Percentiles rank a stretch among this genome's conserved stretches.
Evolutionary conservation across 1,140 invertebrate genomes (phyloP).

Genomic region (Lethrus apterus): DNA sequence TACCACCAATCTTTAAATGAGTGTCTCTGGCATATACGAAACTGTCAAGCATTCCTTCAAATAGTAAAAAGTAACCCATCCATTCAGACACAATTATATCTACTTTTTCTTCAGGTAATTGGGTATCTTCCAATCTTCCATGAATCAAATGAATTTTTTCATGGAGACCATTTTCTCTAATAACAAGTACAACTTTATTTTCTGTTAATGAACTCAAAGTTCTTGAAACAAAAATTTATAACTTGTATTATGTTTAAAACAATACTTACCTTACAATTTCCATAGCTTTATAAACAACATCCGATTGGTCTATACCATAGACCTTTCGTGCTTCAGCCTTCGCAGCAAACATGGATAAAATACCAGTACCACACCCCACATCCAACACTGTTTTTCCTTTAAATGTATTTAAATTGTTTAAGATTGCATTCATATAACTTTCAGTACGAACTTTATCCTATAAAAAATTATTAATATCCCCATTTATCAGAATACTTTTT

Average conservation of each 20-base stretch:
- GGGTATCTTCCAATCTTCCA: constrained; percentile 85
- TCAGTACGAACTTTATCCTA: constrained; percentile 88
- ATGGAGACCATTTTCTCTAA: constrained; percentile 57
- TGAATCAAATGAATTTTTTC: constrained; percentile 56
- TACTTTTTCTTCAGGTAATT: constrained; percentile 72
- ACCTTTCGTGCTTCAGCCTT: constrained; percentile 86
- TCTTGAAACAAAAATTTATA: constrained; percentile 1
- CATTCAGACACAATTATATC: constrained; percentile 98
- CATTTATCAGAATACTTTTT: too few relatives aligned
- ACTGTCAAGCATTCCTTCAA: constrained; percentile 96
- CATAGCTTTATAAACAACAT: constrained; percentile 73
- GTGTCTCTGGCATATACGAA: constrained; percentile 86
- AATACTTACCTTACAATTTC: constrained; percentile 58
- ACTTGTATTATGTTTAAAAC: too few relatives aligned
- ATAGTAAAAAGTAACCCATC: constrained; percentile 99
- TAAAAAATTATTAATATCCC: constrained; percentile 17
- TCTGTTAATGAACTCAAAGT: constrained; percentile 24
- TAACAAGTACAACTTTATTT: constrained; percentile 17
- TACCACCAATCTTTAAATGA: constrained; percentile 66
- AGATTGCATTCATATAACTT: constrained; percentile 89
- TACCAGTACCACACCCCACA: constrained; percentile 89
- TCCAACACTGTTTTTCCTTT: constrained; percentile 81
- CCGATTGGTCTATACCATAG: constrained; percentile 87
- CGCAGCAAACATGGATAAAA: constrained; percentile 93
- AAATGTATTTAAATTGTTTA: constrained; percentile 66